These are phyloP conservation scores for Argynnis bischoffii DNA, from an alignment of 2,888 invertebrate genomes.

Conservation along the genomic window DNA sequence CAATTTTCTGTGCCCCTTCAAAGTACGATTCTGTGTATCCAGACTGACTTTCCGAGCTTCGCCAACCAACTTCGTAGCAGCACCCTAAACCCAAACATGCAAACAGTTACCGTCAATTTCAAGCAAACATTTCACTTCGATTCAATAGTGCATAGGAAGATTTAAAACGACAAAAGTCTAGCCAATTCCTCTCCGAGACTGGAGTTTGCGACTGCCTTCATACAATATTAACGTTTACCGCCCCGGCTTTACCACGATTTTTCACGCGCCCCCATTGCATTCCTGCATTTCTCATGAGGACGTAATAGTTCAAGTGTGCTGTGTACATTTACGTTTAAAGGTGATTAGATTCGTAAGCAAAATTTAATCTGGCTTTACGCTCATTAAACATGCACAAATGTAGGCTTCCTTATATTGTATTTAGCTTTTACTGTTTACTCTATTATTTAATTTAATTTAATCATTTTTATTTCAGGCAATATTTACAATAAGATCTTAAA, in stretches of 20 bases:
- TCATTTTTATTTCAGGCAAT: no score
- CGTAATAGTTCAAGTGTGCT: conserved; percentile 72
- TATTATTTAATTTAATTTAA: no score
- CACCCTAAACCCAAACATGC: conserved; percentile 47
- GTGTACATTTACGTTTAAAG: conserved; percentile 65
- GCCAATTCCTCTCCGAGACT: conserved; percentile 59
- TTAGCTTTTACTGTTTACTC: not conserved
- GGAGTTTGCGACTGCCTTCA: conserved; percentile 64
- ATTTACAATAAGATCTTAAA: no score
- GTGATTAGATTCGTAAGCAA: conserved; percentile 51
- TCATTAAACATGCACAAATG: conserved; percentile 22
- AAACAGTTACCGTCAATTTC: conserved; percentile 65
- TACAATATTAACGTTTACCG: conserved; percentile 71
- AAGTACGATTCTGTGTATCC: conserved; percentile 37
- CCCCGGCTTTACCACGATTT: conserved; percentile 63
- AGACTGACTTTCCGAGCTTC: conserved; percentile 39
- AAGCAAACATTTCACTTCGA: conserved; percentile 62
- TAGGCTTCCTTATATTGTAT: conserved; percentile 10
- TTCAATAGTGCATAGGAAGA: conserved; percentile 66
- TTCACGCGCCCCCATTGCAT: conserved; percentile 70
- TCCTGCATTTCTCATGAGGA: conserved; percentile 75
- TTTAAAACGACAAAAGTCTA: conserved; percentile 65
- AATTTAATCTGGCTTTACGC: conserved; percentile 30
- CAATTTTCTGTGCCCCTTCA: conserved; percentile 34
- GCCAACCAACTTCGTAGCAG: conserved; percentile 37